Base-by-base conservation (phyloP, 2,888 invertebrate genomes). In the Cantharis lateralis region DNA sequence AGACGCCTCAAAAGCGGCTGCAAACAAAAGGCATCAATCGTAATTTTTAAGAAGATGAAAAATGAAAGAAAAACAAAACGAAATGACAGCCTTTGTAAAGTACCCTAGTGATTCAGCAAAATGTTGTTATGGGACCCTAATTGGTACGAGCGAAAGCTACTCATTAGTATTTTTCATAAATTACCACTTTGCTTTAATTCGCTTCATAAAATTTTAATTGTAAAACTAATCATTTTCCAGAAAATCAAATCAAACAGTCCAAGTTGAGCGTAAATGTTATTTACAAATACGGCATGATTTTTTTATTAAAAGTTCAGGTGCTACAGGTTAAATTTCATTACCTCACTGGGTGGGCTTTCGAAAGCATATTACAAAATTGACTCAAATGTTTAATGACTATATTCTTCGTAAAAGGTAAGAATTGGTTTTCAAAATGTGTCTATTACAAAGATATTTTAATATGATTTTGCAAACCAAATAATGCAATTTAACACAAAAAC, bases 141-240 rank as follows among this genome's bases (percentile, higher is more conserved):
- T 85, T 85, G 84, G 84, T 81, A 83, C 79, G 80, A 83, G 82
- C 83, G 83, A 82, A 81, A 82, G n/a, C 82, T 82, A 82, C 82
- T 83, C 81, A 80, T 83, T 81, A 80, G 83, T 84, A 81, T 84
- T 85, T 84, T 84, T 84, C 82, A 82, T 82, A 83, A 83, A 83
- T 85, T 84, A 82, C 81, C 80, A 84, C 84, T 85, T 84, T 82
- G 83, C 82, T 83, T 82, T 83, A 78, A 75, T 73, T 75, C 11
- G 24, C 62, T 61, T 15, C 61, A 70, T 32, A 63, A 75, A 68
- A 68, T 63, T 70, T 63, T 70, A 68, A 28, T 48, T 48, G 13
- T 13, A 48, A 48, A 48, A 48, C 48, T 48, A 48, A 48, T 48
- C n/a, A n/a, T 48, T 48, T 48, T 48, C n/a, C n/a, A 13, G 48